Base-by-base conservation (phyloP, 2,797 vertebrate genomes). In the Myotis pilosus region DNA sequence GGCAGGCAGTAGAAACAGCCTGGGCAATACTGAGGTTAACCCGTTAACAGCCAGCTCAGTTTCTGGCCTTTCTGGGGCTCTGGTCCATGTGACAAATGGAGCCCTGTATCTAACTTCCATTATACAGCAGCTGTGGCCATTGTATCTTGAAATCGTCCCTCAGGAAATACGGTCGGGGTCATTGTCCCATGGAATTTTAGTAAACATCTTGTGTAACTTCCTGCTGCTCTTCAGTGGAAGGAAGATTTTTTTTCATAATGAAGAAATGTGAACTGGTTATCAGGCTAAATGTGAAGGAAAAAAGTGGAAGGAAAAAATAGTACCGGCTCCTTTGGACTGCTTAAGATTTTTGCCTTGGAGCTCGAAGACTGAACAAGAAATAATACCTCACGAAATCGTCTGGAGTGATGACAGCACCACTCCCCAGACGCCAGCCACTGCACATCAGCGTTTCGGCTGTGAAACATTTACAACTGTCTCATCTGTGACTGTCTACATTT, bases 371-470 rank as follows among this genome's bases (percentile, higher is more conserved):
- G 75, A 87, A 87, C 19, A 75, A 22, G 66, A 96, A 89, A 60
- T 79, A 93, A 95, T 95, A 97, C 96, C 96, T 97, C 97, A 94
- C 86, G 88, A 76, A 94, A 80, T 84, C 19, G 87, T 91, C 51
- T 71, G 83, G 55, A 66, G 91, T 66, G 75, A 79, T 25, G 75
- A 53, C 55, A 81, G 49, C 62, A 91, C 23, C 53, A 23, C 71
- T 78, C 36, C 53, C 51, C 82, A 25, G 91, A 49, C 91, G 28
- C 49, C 74, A 28, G 33, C 30, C 44, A 22, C 87, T 47, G 57
- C 53, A 66, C 74, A 19, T 41, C 13, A 10, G 25, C 53, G 5
- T 66, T 79, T 84, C 57, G 81, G 95, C 86, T 94, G 80, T 84
- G 85, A 89, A 89, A 36, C 36, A 36, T 38, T 57, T 74, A 57